A percentile compares a stretch with the other conserved stretches of the same genome.
Evolutionary conservation across 2,797 vertebrate genomes (phyloP).

Genomic region (Lophotriccus pileatus): DNA sequence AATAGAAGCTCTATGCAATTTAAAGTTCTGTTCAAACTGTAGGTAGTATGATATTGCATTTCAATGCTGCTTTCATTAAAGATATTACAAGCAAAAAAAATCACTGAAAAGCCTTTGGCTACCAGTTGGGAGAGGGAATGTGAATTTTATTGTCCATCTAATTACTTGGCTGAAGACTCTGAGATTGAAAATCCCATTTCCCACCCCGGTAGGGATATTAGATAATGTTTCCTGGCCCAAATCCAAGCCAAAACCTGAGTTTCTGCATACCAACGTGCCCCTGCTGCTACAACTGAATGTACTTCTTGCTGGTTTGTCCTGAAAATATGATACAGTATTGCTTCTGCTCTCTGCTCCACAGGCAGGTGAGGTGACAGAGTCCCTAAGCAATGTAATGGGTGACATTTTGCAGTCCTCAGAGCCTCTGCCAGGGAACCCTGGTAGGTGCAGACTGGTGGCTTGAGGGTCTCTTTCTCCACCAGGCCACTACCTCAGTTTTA

Average conservation of each 20-base stretch:
- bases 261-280: not conserved
- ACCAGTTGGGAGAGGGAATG: not conserved
- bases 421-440: not conserved
- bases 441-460: not conserved
- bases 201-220: not conserved
- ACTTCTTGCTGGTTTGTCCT: not conserved
- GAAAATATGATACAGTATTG: not conserved
- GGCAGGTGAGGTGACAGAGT: not conserved
- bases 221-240: conserved; percentile 4
- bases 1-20: not conserved
- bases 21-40: not conserved
- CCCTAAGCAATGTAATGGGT: not conserved
- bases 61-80: not conserved
- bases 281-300: not conserved
- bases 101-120: not conserved
- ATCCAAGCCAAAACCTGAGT: not conserved
- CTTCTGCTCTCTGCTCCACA: not conserved
- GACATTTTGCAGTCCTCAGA: not conserved
- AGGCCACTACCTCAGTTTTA: not conserved
- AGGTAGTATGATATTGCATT: not conserved
- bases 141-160: conserved; percentile 33
- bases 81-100: not conserved
- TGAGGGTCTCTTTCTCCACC: not conserved
- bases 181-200: conserved; percentile 31
- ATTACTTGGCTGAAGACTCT: conserved; percentile 32